phyloP scores from a whole-genome alignment of 2,888 invertebrate species.

The Tenodera sinensis region DNA sequence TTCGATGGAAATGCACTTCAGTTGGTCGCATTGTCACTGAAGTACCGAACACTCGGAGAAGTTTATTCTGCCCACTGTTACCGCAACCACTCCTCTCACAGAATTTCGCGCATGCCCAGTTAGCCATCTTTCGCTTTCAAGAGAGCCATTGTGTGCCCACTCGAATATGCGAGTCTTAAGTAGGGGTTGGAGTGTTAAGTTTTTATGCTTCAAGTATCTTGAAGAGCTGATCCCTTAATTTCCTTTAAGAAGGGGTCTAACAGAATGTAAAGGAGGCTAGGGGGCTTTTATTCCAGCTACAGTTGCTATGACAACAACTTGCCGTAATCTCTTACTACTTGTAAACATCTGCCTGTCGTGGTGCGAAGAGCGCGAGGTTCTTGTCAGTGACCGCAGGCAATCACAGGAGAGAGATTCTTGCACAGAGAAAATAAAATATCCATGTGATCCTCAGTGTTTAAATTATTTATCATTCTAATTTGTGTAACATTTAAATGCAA shows the following conservation, averaged over 20 bases:
- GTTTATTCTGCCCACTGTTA: not conserved
- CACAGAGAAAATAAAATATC: not conserved
- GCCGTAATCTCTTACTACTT: not conserved
- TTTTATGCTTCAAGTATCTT: conserved; percentile 3
- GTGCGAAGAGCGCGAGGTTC: not conserved
- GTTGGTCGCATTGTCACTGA: not conserved
- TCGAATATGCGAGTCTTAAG: not conserved
- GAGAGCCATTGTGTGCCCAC: not conserved
- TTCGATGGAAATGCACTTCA: not conserved
- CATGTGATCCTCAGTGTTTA: no score
- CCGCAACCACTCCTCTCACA: not conserved
- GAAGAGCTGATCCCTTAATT: not conserved
- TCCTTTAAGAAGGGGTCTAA: not conserved
- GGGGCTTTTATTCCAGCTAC: not conserved
- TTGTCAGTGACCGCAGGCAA: not conserved
- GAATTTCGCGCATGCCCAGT: not conserved
- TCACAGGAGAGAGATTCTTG: not conserved
- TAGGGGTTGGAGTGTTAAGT: not conserved
- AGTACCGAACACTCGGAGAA: not conserved
- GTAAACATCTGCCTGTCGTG: not conserved
- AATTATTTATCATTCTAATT: no score
- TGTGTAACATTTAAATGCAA: no score
- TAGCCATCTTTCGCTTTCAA: no score
- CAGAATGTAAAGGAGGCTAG: not conserved
- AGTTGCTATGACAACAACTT: not conserved